phyloP scores from a whole-genome alignment of 1,140 invertebrate species.

The Proctacanthus coquilletti region DNA sequence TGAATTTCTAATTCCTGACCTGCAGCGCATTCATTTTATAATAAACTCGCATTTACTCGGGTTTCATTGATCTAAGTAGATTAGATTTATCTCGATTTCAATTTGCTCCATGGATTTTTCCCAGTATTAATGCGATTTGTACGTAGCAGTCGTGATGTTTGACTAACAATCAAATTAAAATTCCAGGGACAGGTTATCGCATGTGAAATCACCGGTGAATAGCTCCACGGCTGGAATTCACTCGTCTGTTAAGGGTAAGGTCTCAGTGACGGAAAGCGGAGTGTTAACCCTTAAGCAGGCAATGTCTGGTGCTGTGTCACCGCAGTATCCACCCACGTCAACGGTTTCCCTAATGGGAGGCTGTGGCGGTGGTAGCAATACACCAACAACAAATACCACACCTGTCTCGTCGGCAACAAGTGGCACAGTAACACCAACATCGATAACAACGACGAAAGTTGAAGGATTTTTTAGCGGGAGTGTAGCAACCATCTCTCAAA shows the following conservation, averaged over 20 bases:
- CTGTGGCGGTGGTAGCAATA: background rate
- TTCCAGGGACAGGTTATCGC: constrained; percentile 18
- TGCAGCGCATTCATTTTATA: too few species aligned
- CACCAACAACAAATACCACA: constrained; percentile 4
- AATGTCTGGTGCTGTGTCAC: constrained; percentile 26
- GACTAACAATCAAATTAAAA: too few species aligned
- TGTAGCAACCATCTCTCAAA: constrained; percentile 11
- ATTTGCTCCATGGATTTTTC: too few species aligned
- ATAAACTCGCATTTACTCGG: too few species aligned
- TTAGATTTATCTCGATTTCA: too few species aligned
- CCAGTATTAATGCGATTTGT: background rate
- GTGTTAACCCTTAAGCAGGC: constrained; percentile 25
- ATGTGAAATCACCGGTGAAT: constrained; percentile 15
- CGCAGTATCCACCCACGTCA: constrained; percentile 16
- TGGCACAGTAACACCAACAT: constrained; percentile 9
- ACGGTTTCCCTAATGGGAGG: background rate
- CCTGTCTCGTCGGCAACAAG: constrained; percentile 11
- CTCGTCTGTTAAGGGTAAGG: background rate
- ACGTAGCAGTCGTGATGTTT: too few species aligned
- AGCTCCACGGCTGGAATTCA: constrained; percentile 1
- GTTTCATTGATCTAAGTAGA: too few species aligned
- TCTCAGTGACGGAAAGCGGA: constrained; percentile 9
- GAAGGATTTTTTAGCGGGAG: constrained; percentile 7
- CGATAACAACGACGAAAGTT: constrained; percentile 2
- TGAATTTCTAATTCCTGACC: too few species aligned